A percentile compares a stretch with the other conserved stretches of the same genome.
phyloP scores from a whole-genome alignment of 1,140 invertebrate species.

The Drosophila carrolli region DNA sequence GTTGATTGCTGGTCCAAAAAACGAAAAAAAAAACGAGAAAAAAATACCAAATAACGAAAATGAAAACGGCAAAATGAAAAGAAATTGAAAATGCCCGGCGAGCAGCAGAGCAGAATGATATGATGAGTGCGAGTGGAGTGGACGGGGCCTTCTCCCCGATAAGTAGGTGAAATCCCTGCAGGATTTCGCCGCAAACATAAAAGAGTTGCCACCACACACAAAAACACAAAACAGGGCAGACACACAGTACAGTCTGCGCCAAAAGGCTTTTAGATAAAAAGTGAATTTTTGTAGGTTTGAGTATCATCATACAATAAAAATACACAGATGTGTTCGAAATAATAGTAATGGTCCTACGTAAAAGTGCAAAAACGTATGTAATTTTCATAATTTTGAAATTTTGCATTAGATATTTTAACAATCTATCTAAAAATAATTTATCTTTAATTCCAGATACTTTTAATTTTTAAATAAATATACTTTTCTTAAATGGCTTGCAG shows the following conservation, averaged over 20 bases:
- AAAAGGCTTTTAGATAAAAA: slow-evolving; percentile 1
- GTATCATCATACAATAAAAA: neutral
- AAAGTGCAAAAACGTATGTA: too few species aligned
- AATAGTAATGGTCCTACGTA: neutral
- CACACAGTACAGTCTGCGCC: neutral
- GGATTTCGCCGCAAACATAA: slow-evolving; percentile 42
- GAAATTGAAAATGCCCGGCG: slow-evolving; percentile 55
- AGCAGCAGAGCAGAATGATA: slow-evolving; percentile 64
- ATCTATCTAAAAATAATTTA: too few species aligned
- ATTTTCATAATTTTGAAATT: too few species aligned
- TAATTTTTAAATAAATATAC: too few species aligned
- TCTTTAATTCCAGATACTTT: too few species aligned
- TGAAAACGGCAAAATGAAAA: slow-evolving; percentile 39
- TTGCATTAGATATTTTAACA: too few species aligned
- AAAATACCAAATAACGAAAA: slow-evolving; percentile 30
- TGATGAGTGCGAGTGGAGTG: slow-evolving; percentile 27
- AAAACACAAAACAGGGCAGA: slow-evolving; percentile 17
- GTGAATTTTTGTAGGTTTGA: neutral
- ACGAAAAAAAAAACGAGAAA: neutral
- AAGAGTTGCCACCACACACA: slow-evolving; percentile 41
- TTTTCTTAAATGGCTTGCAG: neutral
- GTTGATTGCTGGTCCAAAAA: slow-evolving; percentile 51
- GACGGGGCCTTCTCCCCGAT: slow-evolving; percentile 6
- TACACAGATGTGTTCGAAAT: neutral
- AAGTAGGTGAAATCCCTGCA: slow-evolving; percentile 44